Percentiles rank a stretch among this genome's conserved stretches.
phyloP scores from a whole-genome alignment of 2,888 invertebrate species.

The Aproaerema taeniolella region DNA sequence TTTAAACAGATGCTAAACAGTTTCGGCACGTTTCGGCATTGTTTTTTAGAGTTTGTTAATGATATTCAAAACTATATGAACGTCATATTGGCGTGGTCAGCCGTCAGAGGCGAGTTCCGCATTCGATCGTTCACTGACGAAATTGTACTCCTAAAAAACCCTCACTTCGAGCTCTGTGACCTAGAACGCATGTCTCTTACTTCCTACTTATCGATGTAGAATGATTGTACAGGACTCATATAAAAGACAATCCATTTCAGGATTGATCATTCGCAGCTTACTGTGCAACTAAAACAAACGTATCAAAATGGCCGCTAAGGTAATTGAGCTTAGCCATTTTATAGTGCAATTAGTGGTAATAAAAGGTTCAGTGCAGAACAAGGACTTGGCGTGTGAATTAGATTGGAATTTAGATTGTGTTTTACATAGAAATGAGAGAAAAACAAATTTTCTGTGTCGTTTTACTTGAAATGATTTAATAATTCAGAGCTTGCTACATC shows the following conservation, averaged over 20 bases:
- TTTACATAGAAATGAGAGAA: too few relatives aligned
- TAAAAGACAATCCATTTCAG: conserved; percentile 50
- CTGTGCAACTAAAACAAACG: conserved; percentile 60
- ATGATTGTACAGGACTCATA: conserved; percentile 49
- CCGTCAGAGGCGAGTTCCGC: conserved; percentile 47
- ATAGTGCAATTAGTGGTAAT: conserved; percentile 19
- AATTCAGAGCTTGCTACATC: too few relatives aligned
- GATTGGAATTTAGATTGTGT: too few relatives aligned
- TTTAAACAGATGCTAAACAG: too few relatives aligned
- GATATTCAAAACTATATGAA: too few relatives aligned
- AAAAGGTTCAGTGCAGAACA: too few relatives aligned
- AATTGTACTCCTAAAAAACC: conserved; percentile 61
- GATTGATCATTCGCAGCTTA: conserved; percentile 65
- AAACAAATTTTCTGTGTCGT: too few relatives aligned
- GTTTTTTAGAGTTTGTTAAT: too few relatives aligned
- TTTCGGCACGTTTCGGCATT: too few relatives aligned
- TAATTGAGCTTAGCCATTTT: conserved; percentile 27
- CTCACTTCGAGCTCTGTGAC: conserved; percentile 50
- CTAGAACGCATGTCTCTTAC: conserved; percentile 60
- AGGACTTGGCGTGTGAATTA: too few relatives aligned
- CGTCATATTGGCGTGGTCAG: too few relatives aligned
- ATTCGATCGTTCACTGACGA: conserved; percentile 46
- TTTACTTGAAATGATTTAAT: too few relatives aligned
- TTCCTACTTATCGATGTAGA: conserved; percentile 63
- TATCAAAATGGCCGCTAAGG: conserved; percentile 74